These are phyloP conservation scores for Callinectes sapidus DNA, from an alignment of 2,888 invertebrate genomes.

Conservation along the genomic window DNA sequence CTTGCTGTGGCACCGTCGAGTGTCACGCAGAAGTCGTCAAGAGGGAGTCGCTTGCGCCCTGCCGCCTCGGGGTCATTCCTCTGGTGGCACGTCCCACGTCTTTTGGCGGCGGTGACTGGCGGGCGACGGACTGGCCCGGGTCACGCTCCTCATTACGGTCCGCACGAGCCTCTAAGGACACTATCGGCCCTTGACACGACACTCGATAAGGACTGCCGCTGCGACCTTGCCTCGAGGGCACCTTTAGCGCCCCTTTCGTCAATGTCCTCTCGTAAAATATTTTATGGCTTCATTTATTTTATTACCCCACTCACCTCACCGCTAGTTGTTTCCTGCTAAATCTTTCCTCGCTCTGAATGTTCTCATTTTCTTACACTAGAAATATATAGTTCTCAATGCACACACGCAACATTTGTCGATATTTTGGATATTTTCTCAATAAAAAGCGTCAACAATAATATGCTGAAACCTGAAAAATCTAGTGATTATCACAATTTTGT, in stretches of 20 bases:
- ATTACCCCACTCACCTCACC: slow-evolving; percentile 15
- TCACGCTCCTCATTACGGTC: slow-evolving; percentile 25
- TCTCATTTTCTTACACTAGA: neutral
- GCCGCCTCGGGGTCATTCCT: neutral
- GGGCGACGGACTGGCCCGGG: slow-evolving; percentile 7
- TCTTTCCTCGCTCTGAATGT: neutral
- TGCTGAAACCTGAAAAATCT: neutral
- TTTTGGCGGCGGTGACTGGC: slow-evolving; percentile 24
- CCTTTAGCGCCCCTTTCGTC: slow-evolving; percentile 1
- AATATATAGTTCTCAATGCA: neutral
- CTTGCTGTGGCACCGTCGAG: neutral
- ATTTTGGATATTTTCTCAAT: neutral
- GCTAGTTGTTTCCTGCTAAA: slow-evolving; percentile 15
- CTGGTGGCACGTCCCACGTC: neutral
- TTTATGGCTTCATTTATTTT: slow-evolving; percentile 32
- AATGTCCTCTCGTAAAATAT: slow-evolving; percentile 20
- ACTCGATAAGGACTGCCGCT: neutral
- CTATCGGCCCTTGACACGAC: slow-evolving; percentile 12
- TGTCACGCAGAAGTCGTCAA: neutral
- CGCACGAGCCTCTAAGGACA: slow-evolving; percentile 6
- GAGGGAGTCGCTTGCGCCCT: neutral
- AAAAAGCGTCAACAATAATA: neutral
- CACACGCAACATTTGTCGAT: neutral
- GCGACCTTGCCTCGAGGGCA: slow-evolving; percentile 22
- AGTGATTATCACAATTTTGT: neutral